Evolutionary conservation across 1,140 invertebrate species (phyloP), one percentile per base, ranked within the genome.

Genomic region (Ridgeia piscesae): DNA sequence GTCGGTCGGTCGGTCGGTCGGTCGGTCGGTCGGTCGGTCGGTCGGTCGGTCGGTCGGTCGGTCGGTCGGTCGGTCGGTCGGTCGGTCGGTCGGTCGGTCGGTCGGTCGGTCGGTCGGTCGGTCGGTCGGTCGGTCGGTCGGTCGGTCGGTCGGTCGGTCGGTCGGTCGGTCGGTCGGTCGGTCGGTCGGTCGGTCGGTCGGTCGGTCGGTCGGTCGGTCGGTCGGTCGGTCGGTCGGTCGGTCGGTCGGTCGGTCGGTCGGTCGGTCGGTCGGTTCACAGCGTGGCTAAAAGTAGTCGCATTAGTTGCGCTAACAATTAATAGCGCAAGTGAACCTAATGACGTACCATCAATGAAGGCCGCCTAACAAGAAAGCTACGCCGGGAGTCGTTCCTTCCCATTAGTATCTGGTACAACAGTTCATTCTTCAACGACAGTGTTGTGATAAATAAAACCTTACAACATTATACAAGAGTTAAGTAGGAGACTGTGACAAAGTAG

Each of bases 111-210:
- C 58, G 58, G 58, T 77, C 58, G 58, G 58, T 77, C 58, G 17
- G 58, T 77, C 58, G 58, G 58, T 77, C 58, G 58, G 58, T 77
- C 58, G 58, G 58, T 77, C 58, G 58, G 58, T 77, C 58, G 58
- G 58, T 77, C 58, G 58, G 58, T 77, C 58, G 58, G 58, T 77
- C 58, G 58, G 58, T 77, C 58, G 58, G 58, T 77, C 58, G 58
- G 58, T 77, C 6, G 17, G 2, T 17, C 6, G 17, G 11, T 17
- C 6, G 17, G 17, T 77, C 58, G 58, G 58, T 77, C 58, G 58
- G 58, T 77, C 58, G 58, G 58, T 77, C 58, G 58, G 58, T 77
- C 58, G 58, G 58, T 77, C 58, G 17, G 58, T 77, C 58, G 58
- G 58, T 77, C 58, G 58, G 58, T 77, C 58, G 58, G 58, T 77